Evolutionary conservation across 1,140 invertebrate species (phyloP).

Genomic region (Apolygus lucorum): DNA sequence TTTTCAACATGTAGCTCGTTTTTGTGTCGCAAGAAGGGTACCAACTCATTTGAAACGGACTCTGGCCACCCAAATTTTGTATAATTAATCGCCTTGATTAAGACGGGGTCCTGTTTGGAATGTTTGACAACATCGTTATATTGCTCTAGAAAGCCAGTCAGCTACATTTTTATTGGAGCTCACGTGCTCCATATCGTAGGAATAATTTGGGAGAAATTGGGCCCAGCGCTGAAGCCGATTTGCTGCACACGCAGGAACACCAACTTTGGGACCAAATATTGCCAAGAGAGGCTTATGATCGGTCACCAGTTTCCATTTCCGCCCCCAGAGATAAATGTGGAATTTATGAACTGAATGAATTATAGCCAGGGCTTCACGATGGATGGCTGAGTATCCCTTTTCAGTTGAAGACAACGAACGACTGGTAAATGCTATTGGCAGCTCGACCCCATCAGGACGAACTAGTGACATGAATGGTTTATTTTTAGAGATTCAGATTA

Average conservation of each 20-base stretch:
- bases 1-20: not conserved
- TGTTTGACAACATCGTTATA: too few species aligned
- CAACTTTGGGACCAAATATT: not conserved
- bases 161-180: not conserved
- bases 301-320: not conserved
- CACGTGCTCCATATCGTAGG: not conserved
- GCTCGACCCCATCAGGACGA: too few species aligned
- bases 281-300: slow-evolving; percentile 40
- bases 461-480: too few species aligned
- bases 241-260: too few species aligned
- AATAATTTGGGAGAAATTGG: not conserved
- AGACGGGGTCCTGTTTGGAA: too few species aligned
- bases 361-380: not conserved
- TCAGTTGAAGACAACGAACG: not conserved
- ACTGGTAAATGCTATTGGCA: too few species aligned
- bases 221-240: too few species aligned
- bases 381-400: not conserved
- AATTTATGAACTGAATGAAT: not conserved
- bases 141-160: not conserved
- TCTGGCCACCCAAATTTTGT: not conserved
- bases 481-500: too few species aligned
- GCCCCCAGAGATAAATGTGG: not conserved
- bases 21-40: not conserved
- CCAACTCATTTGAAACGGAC: not conserved
- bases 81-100: not conserved